Conservation (phyloP, 2,113 vertebrate genomes). For the Fulica atra region DNA sequence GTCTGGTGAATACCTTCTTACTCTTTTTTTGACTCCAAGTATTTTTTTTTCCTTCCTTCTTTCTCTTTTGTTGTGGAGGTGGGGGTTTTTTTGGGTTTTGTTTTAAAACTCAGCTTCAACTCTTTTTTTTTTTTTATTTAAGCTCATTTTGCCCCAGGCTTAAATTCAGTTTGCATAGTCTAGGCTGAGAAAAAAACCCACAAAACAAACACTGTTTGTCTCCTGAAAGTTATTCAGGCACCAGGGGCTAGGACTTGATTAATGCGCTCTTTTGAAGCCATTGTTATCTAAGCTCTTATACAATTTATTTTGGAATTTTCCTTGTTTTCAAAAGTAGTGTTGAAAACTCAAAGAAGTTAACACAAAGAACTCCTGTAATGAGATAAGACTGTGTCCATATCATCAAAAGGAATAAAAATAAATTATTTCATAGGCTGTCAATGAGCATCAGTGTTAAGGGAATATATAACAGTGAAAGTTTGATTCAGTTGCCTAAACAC, state of each 20-base stretch:
- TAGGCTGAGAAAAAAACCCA: background rate
- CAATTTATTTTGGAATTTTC: conserved; percentile 51
- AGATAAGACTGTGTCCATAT: background rate
- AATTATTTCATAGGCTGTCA: conserved; percentile 8
- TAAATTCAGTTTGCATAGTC: background rate
- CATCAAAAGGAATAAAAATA: background rate
- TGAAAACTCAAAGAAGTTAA: conserved; percentile 40
- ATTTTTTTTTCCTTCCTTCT: background rate
- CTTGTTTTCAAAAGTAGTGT: conserved; percentile 24
- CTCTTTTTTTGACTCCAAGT: background rate
- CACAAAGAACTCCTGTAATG: conserved; percentile 42
- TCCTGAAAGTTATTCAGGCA: conserved; percentile 46
- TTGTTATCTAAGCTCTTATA: conserved; percentile 55
- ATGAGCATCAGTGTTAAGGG: background rate
- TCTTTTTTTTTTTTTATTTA: too few species aligned
- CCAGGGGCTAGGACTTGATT: conserved; percentile 30
- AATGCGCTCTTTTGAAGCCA: conserved; percentile 42
- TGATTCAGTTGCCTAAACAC: background rate
- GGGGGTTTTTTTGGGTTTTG: too few species aligned
- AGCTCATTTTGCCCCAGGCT: background rate
- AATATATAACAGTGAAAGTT: background rate
- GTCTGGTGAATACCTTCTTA: background rate
- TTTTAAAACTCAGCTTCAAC: background rate
- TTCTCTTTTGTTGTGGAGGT: too few species aligned
- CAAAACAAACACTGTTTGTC: conserved; percentile 37